Base-by-base conservation (phyloP, 2,113 vertebrate genomes). In the Gavialis gangeticus region DNA sequence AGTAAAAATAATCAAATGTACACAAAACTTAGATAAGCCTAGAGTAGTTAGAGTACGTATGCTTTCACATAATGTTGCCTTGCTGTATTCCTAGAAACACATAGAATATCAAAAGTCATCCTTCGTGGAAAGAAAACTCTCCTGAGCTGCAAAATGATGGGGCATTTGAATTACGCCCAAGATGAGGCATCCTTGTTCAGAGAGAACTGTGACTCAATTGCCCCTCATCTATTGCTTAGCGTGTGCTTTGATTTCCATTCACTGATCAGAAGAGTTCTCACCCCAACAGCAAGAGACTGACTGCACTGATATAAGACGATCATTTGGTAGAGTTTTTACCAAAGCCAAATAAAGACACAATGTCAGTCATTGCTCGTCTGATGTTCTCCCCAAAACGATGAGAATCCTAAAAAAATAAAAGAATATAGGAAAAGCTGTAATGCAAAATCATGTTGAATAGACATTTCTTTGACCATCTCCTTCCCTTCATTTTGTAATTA, bases 321-420 rank as follows among this genome's bases (percentile, higher is more conserved):
- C 98, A 99, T 94, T 99, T 99, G 76, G 97, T 98, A 63, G 98
- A 98, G 67, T 99, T 98, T 28, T 88, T 55, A 58, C 4, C 16
- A 14, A 94, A 24, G 77, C 97, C 93, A 88, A 99, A 99, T 81
- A 99, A 98, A 77, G 24, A 66, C 94, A 98, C 95, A 24, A 99
- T 98, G 79, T 99, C 99, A 18, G 97, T 62, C 99, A 99, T 97
- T 37, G 99, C 98, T 85, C 98, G 98, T 86, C n/a, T 95, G 94
- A 99, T 98, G 96, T 99, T 98, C 91, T 34, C 79, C 19, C 99
- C 99, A 27, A 99, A 99, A 59, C 99, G 99, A 79, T 99, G 99
- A 0, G 99, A 99, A 93, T 99, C 99, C 99, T 99, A 84, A 67
- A 69, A 24, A 76, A 76, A 89, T 82, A 97, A 71, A 90, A 5